Evolutionary conservation across 2,113 vertebrate species (phyloP).

Genomic region (Scytalopus superciliaris): DNA sequence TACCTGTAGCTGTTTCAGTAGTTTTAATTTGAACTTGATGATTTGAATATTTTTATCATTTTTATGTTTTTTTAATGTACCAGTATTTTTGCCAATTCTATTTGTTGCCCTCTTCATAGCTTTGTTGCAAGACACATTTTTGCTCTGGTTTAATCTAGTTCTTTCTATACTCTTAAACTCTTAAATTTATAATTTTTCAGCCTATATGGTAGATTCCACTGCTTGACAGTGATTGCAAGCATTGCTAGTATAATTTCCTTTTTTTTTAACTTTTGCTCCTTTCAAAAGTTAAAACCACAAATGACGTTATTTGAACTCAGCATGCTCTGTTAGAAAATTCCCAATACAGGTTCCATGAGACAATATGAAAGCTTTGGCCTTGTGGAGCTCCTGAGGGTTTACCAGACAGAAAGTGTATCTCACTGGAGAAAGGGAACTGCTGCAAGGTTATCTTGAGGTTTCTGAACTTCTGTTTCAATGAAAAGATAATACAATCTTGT

Average conservation of each 20-base stretch:
- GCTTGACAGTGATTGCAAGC: not conserved
- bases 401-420: not conserved
- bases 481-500: not conserved
- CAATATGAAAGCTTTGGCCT: not conserved
- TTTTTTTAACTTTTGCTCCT: not conserved
- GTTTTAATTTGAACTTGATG: not conserved
- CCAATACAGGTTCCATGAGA: not conserved
- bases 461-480: not conserved
- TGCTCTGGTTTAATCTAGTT: not conserved
- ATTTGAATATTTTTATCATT: not conserved
- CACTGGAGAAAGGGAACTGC: not conserved
- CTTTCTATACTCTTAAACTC: not conserved
- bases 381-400: not conserved
- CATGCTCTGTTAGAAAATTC: not conserved
- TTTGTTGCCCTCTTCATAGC: not conserved
- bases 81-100: not conserved
- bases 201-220: not conserved
- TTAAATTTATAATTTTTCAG: not conserved
- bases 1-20: not conserved
- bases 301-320: not conserved
- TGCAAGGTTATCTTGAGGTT: not conserved
- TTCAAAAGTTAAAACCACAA: not conserved
- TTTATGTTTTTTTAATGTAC: not conserved
- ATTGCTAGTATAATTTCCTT: not conserved
- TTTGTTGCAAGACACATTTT: not conserved